A percentile compares a stretch with the other conserved stretches of the same genome.
phyloP scores from a whole-genome alignment of 2,113 vertebrate species.

The Upupa epops region DNA sequence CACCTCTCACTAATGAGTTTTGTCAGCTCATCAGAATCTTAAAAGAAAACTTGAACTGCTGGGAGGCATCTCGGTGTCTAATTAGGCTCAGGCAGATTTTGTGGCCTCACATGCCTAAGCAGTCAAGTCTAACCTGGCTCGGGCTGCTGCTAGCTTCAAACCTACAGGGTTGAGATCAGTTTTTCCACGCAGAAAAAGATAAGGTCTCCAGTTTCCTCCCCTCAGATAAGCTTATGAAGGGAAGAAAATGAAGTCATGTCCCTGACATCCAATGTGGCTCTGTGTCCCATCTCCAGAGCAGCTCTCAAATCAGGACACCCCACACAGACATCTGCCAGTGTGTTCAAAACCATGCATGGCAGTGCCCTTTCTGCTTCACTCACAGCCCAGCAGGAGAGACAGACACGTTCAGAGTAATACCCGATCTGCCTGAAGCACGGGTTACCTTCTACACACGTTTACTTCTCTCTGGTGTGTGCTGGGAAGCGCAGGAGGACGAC shows the following conservation, averaged over 20 bases:
- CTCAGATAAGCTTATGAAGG: conserved; percentile 28
- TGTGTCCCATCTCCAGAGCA: not conserved
- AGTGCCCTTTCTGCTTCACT: not conserved
- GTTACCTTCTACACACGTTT: accelerated
- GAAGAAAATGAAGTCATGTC: not conserved
- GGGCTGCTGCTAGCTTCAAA: not conserved
- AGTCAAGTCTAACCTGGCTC: not conserved
- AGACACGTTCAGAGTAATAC: not conserved
- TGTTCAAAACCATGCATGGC: not conserved
- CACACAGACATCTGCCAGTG: not conserved
- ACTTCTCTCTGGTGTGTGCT: not conserved
- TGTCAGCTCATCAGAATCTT: conserved; percentile 43
- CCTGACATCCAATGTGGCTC: not conserved
- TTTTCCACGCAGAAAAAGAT: conserved; percentile 27
- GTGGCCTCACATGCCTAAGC: not conserved
- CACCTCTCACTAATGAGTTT: conserved; percentile 26
- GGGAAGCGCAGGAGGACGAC: not conserved
- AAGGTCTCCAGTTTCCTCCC: not conserved
- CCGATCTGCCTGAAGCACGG: not conserved
- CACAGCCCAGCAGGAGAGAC: not conserved
- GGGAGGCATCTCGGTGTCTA: conserved; percentile 9
- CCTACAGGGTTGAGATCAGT: not conserved
- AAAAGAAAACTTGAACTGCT: conserved; percentile 32
- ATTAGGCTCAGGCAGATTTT: conserved; percentile 10
- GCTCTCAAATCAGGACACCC: not conserved